Base-by-base conservation (phyloP, 30 jellyfish, hydroid and myxozoan genomes). In the Hydractinia symbiolongicarpus region DNA sequence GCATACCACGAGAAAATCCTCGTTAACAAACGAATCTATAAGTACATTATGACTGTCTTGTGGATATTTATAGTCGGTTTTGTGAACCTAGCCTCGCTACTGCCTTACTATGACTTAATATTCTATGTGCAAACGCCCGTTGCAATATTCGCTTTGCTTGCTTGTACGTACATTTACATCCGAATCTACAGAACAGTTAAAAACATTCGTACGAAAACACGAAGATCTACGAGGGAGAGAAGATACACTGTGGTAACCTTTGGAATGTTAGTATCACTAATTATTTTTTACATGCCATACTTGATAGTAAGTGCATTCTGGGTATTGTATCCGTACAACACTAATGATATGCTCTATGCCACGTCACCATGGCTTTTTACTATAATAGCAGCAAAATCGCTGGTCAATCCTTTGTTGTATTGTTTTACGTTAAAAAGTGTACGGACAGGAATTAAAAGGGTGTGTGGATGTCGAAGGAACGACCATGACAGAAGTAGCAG, bases 281-380 rank as follows among this genome's bases (percentile, higher is more conserved):
- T 20, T 5, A 20, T 71, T 8, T 30, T 30, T 20, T 71, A 71
- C 51, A 71, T 71, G 9, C 80, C 80, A 20, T 71, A 71, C 51
- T 55, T 30, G 1, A 15, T 8, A 20, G 80, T 71, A 20, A 19
- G 60, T 19, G 54, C 54, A 20, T 30, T 50, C 9, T 71, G 80
- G 80, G 17, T 71, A 58, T 8, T 60, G 54, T 8, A 64, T n/a
- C 40, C 74, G 16, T 44, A 50, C 17, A n/a, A 19, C 9, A 30
- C 40, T 14, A 11, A 9, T 53, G 80, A 71, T 2, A 5, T 30
- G 40, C 40, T 50, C 4, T 20, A 30, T 5, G 54, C 15, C 17
- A 20, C 51, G 80, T 19, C 30, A 20, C 56, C 15, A 15, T 71
- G 80, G 80, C 17, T 15, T 50, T 71, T 71, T 15, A 71, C 80